These are phyloP conservation scores for Dryocosmus kuriphilus DNA, from an alignment of 2,888 invertebrate genomes.

Conservation along the genomic window DNA sequence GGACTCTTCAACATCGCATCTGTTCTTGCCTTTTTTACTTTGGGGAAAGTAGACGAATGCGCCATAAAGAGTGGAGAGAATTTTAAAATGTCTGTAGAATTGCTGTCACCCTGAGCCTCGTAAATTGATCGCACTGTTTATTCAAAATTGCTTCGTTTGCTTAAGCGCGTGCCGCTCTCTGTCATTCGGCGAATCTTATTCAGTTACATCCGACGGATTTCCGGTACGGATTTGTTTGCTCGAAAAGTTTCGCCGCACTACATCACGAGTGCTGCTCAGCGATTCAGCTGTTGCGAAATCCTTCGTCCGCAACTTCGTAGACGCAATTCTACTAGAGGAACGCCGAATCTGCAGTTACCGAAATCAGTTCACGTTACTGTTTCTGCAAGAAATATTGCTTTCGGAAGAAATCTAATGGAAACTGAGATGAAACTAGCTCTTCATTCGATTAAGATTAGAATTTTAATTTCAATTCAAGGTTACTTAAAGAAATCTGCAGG, in stretches of 20 bases:
- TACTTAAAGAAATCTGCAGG: not conserved
- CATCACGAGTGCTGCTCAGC: slow-evolving; percentile 69
- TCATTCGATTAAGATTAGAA: not conserved
- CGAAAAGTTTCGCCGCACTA: slow-evolving; percentile 74
- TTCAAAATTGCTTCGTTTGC: slow-evolving; percentile 48
- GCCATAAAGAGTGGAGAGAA: not conserved
- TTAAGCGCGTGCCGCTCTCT: slow-evolving; percentile 56
- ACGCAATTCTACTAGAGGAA: slow-evolving; percentile 62
- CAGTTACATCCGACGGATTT: slow-evolving; percentile 67
- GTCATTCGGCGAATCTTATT: slow-evolving; percentile 61
- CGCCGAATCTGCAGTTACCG: slow-evolving; percentile 64
- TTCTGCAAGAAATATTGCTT: slow-evolving; percentile 60
- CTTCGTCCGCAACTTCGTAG: slow-evolving; percentile 71
- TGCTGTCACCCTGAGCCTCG: not conserved
- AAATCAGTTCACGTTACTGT: slow-evolving; percentile 57
- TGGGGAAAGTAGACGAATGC: not conserved
- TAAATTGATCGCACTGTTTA: slow-evolving; percentile 38
- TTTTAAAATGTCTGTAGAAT: not conserved
- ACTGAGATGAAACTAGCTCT: not conserved
- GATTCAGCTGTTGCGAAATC: slow-evolving; percentile 73
- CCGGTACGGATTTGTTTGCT: slow-evolving; percentile 76
- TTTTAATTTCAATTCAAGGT: not conserved
- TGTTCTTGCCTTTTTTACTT: not conserved
- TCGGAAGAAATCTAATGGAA: slow-evolving; percentile 6
- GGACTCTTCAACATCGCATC: not conserved